A percentile compares a stretch with the other conserved stretches of the same genome.
Evolutionary conservation across 2,888 invertebrate genomes (phyloP).

Genomic region (Microctonus hyperodae): DNA sequence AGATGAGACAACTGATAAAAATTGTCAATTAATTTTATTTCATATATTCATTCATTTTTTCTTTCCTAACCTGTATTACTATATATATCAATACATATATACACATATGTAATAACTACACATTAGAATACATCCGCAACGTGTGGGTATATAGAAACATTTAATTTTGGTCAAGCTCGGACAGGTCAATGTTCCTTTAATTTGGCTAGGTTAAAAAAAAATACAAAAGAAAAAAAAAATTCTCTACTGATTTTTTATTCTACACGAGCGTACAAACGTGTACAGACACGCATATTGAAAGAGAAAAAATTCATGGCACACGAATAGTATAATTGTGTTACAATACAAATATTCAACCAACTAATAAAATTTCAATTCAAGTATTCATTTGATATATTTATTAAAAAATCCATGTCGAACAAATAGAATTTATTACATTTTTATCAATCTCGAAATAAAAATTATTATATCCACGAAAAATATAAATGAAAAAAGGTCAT

Average conservation of each 20-base stretch:
- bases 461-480: neutral
- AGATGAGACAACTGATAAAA: conserved; percentile 22
- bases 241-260: conserved; percentile 27
- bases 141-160: neutral
- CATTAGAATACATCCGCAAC: too few relatives aligned
- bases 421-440: too few relatives aligned
- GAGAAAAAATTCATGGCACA: conserved; percentile 12
- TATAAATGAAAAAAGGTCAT: neutral
- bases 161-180: conserved; percentile 2
- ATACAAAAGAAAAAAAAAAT: neutral
- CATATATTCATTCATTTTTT: conserved; percentile 17
- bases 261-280: neutral
- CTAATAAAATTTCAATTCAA: too few relatives aligned
- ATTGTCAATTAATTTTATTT: conserved; percentile 28
- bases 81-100: neutral
- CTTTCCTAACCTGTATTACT: conserved; percentile 5
- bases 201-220: neutral
- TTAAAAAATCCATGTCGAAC: too few relatives aligned
- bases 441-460: too few relatives aligned
- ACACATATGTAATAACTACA: neutral
- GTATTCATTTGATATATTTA: too few relatives aligned
- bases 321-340: too few relatives aligned
- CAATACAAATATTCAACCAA: too few relatives aligned
- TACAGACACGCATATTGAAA: conserved; percentile 21
- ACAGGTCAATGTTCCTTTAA: conserved; percentile 23